Evolutionary conservation across 2,797 vertebrate species (phyloP), one percentile per base, ranked within the genome.

Genomic region (Lepus townsendii): DNA sequence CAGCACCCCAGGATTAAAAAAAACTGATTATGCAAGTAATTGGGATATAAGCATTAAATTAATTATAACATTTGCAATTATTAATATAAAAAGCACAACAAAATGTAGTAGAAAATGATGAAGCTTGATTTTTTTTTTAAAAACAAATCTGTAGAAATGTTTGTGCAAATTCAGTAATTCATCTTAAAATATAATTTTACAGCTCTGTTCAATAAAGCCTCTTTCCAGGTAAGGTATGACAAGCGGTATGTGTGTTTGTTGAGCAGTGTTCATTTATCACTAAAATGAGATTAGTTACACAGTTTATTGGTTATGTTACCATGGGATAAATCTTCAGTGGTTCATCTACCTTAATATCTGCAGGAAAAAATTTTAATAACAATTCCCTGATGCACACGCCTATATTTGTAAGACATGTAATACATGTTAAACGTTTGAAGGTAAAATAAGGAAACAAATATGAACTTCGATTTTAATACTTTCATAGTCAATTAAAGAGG

Each of bases 11-110:
- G 98, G 99, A 99, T 99, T 97, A 97, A 98, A 99, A 98, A 98
- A 98, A 98, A 98, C 98, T 98, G 98, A 99, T 96, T 99, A 99
- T 99, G 99, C 98, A 99, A 99, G 98, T 97, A 98, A 99, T 99
- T 99, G 99, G 99, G 98, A 98, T 99, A 97, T 98, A 98, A 99
- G 98, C 97, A 93, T 94, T 96, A 98, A 98, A 97, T 96, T 97
- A 98, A 97, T 96, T 97, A 97, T 96, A 98, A 95, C 76, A 98
- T 98, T 98, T 98, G 97, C 97, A 97, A 98, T 98, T 97, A 98
- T 90, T 97, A 97, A 98, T 98, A 98, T 97, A 98, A 98, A 98
- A 99, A 99, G 99, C 99, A 99, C 98, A 99, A 99, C 96, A 97
- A 98, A 98, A 98, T 98, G 97, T 98, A 98, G 98, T 97, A 96